Percentiles rank a stretch among this genome's conserved stretches.
These are phyloP conservation scores for Arctocebus calabarensis DNA, from an alignment of 2,797 vertebrate genomes.

Conservation along the genomic window DNA sequence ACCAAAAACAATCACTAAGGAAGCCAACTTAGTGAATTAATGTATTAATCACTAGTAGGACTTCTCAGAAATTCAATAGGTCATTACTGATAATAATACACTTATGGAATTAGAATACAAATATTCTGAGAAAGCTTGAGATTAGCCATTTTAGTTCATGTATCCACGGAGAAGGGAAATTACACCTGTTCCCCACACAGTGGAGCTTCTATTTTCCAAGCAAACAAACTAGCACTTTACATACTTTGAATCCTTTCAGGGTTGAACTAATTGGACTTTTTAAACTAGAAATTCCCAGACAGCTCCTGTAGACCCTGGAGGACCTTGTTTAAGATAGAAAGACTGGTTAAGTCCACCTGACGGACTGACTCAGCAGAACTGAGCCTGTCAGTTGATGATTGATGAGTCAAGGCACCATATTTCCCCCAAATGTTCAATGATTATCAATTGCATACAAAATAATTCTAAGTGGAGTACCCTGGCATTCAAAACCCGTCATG, in stretches of 20 bases:
- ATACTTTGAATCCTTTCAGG: not conserved
- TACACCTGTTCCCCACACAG: not conserved
- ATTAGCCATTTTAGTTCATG: not conserved
- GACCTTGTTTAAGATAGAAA: not conserved
- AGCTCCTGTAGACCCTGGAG: not conserved
- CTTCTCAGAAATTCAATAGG: not conserved
- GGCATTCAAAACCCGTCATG: not conserved
- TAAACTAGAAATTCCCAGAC: not conserved
- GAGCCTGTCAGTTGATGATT: not conserved
- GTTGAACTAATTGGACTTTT: constrained; percentile 5
- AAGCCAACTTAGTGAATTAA: not conserved
- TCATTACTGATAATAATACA: not conserved
- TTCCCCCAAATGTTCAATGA: not conserved
- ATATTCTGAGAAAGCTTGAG: constrained; percentile 19
- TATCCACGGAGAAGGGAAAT: not conserved
- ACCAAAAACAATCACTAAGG: not conserved
- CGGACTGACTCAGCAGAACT: not conserved
- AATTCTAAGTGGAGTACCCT: not conserved
- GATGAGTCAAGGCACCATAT: not conserved
- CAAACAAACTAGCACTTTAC: not conserved
- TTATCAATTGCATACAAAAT: not conserved
- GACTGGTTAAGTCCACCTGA: not conserved
- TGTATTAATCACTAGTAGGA: not conserved
- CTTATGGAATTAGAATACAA: constrained; percentile 31
- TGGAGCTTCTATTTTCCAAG: constrained; percentile 4